phyloP scores from a whole-genome alignment of 2,113 vertebrate species.

The Climacteris rufus region DNA sequence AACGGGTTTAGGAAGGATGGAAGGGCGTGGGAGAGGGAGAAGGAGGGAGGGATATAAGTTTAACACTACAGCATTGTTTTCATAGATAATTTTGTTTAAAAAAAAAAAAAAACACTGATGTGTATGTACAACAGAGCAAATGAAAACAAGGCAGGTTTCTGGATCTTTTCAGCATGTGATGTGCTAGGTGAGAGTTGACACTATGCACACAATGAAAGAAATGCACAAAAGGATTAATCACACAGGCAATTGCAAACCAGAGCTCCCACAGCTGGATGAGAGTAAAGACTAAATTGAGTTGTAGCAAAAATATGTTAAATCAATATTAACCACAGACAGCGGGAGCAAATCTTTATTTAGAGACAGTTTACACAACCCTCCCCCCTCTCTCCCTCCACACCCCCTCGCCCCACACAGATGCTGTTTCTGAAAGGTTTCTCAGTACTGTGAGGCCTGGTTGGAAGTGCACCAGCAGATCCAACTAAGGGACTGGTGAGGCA shows the following conservation, averaged over 20 bases:
- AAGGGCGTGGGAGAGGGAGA: background rate
- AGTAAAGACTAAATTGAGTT: constrained; percentile 8
- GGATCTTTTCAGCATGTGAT: constrained; percentile 19
- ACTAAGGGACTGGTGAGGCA: background rate
- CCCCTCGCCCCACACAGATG: background rate
- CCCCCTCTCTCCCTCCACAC: background rate
- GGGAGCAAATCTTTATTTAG: constrained; percentile 5
- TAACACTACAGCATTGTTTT: constrained; percentile 3
- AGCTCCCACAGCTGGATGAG: constrained; percentile 7
- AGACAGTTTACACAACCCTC: background rate
- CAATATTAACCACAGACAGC: background rate
- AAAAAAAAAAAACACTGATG: background rate
- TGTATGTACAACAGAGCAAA: background rate
- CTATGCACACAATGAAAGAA: background rate
- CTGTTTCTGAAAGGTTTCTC: background rate
- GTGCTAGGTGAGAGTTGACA: constrained; percentile 20
- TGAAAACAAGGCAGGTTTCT: constrained; percentile 18
- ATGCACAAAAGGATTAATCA: constrained; percentile 13
- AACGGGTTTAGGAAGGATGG: background rate
- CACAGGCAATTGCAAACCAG: background rate
- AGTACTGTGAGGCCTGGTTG: background rate
- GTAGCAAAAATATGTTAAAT: constrained; percentile 31
- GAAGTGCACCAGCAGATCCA: background rate
- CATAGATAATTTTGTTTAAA: background rate
- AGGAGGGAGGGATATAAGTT: background rate